Percentiles rank a stretch among this genome's conserved stretches.
Conservation (phyloP, 2,888 invertebrate genomes). For the Cepaea hortensis region DNA sequence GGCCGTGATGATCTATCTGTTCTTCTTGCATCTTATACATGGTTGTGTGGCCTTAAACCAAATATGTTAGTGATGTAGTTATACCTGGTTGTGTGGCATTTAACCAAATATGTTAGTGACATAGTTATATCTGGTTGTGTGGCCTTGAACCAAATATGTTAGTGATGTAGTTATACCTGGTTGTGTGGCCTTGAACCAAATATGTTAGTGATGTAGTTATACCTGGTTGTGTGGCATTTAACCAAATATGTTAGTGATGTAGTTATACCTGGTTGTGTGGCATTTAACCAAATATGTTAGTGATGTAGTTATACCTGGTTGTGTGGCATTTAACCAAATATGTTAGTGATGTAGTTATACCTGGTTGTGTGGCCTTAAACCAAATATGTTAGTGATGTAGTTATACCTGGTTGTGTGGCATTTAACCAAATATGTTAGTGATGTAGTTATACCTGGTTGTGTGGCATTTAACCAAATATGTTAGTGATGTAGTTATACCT, state of each 20-base stretch:
- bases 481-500: slow-evolving; percentile 78
- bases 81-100: slow-evolving; percentile 81
- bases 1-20: too few species aligned
- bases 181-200: slow-evolving; percentile 84
- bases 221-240: slow-evolving; percentile 80
- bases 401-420: slow-evolving; percentile 86
- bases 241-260: too few species aligned
- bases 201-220: slow-evolving; percentile 54
- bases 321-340: slow-evolving; percentile 83
- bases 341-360: slow-evolving; percentile 76
- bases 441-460: slow-evolving; percentile 84
- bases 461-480: slow-evolving; percentile 81
- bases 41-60: slow-evolving; percentile 87
- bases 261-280: slow-evolving; percentile 86
- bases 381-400: too few species aligned
- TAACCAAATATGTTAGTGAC: too few species aligned
- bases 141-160: slow-evolving; percentile 74
- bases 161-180: slow-evolving; percentile 81
- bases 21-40: slow-evolving; percentile 79
- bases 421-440: too few species aligned
- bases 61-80: not conserved
- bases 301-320: slow-evolving; percentile 82
- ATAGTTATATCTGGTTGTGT: slow-evolving; percentile 86
- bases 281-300: not conserved
- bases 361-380: slow-evolving; percentile 78